These are phyloP conservation scores for Sapajus apella DNA, from an alignment of 2,113 vertebrate genomes.

Conservation along the genomic window DNA sequence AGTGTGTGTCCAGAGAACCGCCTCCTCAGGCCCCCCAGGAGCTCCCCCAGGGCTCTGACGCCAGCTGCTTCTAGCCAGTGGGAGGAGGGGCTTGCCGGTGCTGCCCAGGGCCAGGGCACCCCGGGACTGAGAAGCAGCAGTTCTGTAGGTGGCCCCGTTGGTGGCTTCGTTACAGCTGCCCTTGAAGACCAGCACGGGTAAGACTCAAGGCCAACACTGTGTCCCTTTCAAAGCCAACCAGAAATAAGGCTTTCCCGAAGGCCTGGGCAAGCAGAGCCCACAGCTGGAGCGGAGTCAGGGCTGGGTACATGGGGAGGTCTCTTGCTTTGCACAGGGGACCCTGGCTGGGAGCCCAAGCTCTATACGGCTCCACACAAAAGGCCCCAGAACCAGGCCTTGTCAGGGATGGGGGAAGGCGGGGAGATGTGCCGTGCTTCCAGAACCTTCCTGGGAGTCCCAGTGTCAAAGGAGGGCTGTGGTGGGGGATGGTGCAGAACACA, in stretches of 20 bases:
- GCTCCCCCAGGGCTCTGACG: background rate
- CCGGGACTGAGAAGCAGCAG: background rate
- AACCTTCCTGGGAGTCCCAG: background rate
- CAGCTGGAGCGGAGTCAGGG: background rate
- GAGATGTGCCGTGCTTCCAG: background rate
- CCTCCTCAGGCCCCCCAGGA: background rate
- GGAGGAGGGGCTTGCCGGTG: background rate
- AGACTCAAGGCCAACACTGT: background rate
- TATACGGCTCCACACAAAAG: too few relatives aligned
- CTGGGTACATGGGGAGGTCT: background rate
- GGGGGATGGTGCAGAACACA: too few relatives aligned
- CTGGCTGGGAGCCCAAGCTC: background rate
- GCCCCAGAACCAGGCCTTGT: background rate
- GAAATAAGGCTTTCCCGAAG: background rate
- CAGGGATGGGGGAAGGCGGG: background rate
- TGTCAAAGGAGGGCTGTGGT: background rate
- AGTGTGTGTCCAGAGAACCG: rapidly evolving
- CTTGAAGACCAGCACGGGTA: background rate
- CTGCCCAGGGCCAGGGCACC: background rate
- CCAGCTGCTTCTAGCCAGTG: background rate
- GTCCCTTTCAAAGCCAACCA: background rate
- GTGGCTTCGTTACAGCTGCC: background rate
- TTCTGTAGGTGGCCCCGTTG: rapidly evolving
- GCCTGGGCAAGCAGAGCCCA: background rate
- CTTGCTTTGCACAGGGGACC: background rate